phyloP scores from a whole-genome alignment of 2,113 vertebrate species.

The Tricholaema leucomelas region DNA sequence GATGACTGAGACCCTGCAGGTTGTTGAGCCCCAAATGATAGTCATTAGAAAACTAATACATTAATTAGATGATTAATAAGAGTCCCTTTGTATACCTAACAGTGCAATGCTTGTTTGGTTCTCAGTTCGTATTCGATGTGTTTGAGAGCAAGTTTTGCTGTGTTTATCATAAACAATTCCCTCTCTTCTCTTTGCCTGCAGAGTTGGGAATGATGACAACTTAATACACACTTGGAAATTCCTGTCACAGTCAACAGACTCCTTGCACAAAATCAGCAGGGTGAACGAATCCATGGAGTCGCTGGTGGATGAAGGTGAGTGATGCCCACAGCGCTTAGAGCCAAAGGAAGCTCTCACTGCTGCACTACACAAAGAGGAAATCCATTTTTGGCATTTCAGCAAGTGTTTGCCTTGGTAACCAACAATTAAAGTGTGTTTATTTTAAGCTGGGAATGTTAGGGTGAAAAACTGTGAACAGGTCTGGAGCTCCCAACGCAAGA shows the following conservation, averaged over 20 bases:
- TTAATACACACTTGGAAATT: slow-evolving; percentile 86
- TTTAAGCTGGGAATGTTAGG: not conserved
- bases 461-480: no score
- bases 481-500: no score
- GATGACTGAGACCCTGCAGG: not conserved
- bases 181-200: slow-evolving; percentile 56
- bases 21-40: not conserved
- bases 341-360: not conserved
- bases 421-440: not conserved
- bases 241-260: slow-evolving; percentile 95
- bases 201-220: slow-evolving; percentile 89
- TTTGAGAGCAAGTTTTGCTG: not conserved
- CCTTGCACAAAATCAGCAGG: slow-evolving; percentile 90
- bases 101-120: not conserved
- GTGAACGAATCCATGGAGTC: slow-evolving; percentile 95
- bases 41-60: not conserved
- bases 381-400: not conserved
- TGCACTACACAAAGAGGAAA: not conserved
- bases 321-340: not conserved
- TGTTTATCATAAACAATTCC: not conserved
- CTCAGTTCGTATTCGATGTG: not conserved
- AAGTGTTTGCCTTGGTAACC: not conserved
- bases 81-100: not conserved
- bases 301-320: slow-evolving; percentile 92
- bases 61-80: not conserved